These are phyloP conservation scores for Drosophila parabipectinata DNA, from an alignment of 1,140 invertebrate species.

Conservation along the genomic window DNA sequence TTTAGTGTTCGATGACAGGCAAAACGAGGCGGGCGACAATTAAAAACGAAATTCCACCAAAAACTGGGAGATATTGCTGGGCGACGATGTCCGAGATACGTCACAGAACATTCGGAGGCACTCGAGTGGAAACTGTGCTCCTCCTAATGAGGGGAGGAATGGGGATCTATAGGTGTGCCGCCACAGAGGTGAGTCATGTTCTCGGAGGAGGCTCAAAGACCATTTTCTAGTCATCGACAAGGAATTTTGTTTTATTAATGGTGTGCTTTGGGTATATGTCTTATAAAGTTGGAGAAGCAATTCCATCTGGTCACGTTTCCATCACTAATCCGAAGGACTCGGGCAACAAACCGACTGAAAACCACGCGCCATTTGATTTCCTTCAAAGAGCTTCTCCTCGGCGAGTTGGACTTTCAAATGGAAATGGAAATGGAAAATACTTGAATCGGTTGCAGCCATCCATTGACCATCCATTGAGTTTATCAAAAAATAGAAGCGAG, in stretches of 20 bases:
- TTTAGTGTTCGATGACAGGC: slow-evolving; percentile 64
- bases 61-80: slow-evolving; percentile 44
- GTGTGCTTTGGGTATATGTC: too few relatives aligned
- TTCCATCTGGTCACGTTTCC: slow-evolving; percentile 29
- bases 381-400: slow-evolving; percentile 1
- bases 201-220: neutral
- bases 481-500: slow-evolving; percentile 40
- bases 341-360: slow-evolving; percentile 34
- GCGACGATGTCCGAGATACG: slow-evolving; percentile 63
- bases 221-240: slow-evolving; percentile 12
- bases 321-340: slow-evolving; percentile 44
- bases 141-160: slow-evolving; percentile 55
- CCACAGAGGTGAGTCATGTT: slow-evolving; percentile 12
- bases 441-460: slow-evolving; percentile 38
- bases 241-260: slow-evolving; percentile 7
- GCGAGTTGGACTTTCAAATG: slow-evolving; percentile 37
- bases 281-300: neutral
- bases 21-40: slow-evolving; percentile 74
- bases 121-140: slow-evolving; percentile 72
- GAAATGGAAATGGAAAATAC: slow-evolving; percentile 14
- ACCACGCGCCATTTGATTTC: slow-evolving; percentile 74
- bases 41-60: slow-evolving; percentile 63
- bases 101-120: slow-evolving; percentile 75
- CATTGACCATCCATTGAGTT: slow-evolving; percentile 27
- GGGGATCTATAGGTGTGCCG: slow-evolving; percentile 10